Percentiles rank a stretch among this genome's conserved stretches.
Evolutionary conservation across 37 sponge, comb jelly and placozoan genomes (phyloP).

Genomic region (Ianthella basta): DNA sequence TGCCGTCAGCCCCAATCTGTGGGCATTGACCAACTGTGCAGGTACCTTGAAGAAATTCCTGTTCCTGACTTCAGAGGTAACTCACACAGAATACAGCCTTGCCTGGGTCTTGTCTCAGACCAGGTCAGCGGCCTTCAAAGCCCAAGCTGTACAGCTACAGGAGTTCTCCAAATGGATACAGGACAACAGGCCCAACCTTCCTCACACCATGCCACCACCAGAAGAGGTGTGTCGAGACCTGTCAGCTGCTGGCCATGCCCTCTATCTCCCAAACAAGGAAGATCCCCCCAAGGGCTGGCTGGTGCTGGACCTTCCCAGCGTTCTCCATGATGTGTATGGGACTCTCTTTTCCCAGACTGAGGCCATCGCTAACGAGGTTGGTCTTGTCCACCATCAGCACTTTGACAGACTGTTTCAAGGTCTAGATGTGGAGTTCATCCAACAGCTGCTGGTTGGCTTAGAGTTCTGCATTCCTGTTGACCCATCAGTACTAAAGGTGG

Average conservation of each 20-base stretch:
- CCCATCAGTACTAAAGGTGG: too few relatives aligned
- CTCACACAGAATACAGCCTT: neutral
- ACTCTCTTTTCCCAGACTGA: neutral
- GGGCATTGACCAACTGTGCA: neutral
- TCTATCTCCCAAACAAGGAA: too few relatives aligned
- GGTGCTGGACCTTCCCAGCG: too few relatives aligned
- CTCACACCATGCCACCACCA: too few relatives aligned
- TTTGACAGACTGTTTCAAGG: neutral
- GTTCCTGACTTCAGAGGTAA: neutral
- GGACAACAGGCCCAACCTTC: too few relatives aligned
- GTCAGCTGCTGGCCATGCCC: too few relatives aligned
- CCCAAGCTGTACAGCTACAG: neutral
- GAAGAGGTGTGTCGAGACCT: too few relatives aligned
- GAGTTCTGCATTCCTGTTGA: conserved; percentile 9
- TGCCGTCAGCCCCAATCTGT: conserved; percentile 3
- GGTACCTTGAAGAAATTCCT: neutral
- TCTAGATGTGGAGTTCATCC: neutral
- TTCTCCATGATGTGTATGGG: too few relatives aligned
- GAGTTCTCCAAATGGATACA: too few relatives aligned
- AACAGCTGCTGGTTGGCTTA: neutral
- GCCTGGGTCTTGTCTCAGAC: neutral
- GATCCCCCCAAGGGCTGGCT: too few relatives aligned
- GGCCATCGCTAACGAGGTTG: neutral
- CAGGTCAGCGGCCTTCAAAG: neutral
- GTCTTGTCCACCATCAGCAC: neutral